These are phyloP conservation scores for Thalassaphorura encarpata DNA, from an alignment of 1,140 invertebrate species.

Conservation along the genomic window DNA sequence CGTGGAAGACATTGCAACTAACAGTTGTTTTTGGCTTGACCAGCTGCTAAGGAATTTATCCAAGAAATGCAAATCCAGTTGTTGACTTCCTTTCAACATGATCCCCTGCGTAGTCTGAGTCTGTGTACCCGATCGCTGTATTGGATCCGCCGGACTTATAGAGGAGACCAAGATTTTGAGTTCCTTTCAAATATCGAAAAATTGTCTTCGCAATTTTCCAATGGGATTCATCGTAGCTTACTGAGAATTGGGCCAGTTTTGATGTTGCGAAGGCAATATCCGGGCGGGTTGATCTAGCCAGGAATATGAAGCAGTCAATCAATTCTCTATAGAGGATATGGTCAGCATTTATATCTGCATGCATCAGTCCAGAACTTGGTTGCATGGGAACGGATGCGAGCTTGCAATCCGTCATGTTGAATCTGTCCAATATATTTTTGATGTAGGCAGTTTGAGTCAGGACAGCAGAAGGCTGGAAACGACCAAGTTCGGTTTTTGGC, in stretches of 20 bases:
- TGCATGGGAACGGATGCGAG: constrained; percentile 10
- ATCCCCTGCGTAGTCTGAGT: constrained; percentile 32
- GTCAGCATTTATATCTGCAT: not conserved
- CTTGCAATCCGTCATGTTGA: constrained; percentile 12
- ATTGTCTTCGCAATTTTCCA: constrained; percentile 29
- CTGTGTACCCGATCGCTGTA: not conserved
- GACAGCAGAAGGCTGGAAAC: too few relatives aligned
- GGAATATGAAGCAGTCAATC: constrained; percentile 4
- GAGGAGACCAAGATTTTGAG: constrained; percentile 19
- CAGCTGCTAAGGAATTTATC: constrained; percentile 16
- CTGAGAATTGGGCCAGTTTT: constrained; percentile 17
- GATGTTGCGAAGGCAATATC: constrained; percentile 15
- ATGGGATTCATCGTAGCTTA: constrained; percentile 15
- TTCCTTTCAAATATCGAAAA: constrained; percentile 27
- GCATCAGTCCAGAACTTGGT: not conserved
- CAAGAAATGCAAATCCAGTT: constrained; percentile 31
- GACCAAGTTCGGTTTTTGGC: too few relatives aligned
- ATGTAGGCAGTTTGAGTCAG: constrained; percentile 25
- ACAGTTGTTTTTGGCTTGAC: too few relatives aligned
- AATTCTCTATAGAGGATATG: constrained; percentile 6
- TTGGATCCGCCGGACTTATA: not conserved
- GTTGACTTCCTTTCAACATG: constrained; percentile 29
- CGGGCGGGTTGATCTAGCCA: not conserved
- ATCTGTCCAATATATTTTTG: constrained; percentile 1
- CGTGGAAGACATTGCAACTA: too few relatives aligned